phyloP scores from a whole-genome alignment of 2,113 vertebrate species.

The Pangasianodon hypophthalmus region DNA sequence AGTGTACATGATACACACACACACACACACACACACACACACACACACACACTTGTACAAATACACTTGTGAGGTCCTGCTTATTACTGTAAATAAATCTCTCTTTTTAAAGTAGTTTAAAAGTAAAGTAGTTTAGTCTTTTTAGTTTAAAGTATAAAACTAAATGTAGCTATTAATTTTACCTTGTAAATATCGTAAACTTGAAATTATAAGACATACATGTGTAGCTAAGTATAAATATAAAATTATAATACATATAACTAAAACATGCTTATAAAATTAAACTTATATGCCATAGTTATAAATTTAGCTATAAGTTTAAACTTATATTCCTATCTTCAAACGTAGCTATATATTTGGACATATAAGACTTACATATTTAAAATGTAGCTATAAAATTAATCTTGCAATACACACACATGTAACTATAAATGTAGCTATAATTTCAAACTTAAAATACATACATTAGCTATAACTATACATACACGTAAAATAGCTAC shows the following conservation, averaged over 20 bases:
- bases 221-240: neutral
- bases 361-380: neutral
- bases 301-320: neutral
- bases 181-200: neutral
- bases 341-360: neutral
- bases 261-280: neutral
- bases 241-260: neutral
- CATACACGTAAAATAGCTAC: neutral
- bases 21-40: neutral
- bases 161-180: neutral
- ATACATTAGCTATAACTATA: neutral
- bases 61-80: neutral
- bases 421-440: neutral
- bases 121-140: too few species aligned
- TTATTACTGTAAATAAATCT: constrained; percentile 1
- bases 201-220: neutral
- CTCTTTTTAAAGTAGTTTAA: neutral
- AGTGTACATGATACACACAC: neutral
- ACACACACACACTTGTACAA: neutral
- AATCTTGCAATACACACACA: neutral
- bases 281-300: neutral
- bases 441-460: neutral
- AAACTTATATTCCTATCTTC: neutral
- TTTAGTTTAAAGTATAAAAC: neutral
- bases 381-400: neutral